These are phyloP conservation scores for Drosophila vallismaia DNA, from an alignment of 2,888 invertebrate species.

Conservation along the genomic window DNA sequence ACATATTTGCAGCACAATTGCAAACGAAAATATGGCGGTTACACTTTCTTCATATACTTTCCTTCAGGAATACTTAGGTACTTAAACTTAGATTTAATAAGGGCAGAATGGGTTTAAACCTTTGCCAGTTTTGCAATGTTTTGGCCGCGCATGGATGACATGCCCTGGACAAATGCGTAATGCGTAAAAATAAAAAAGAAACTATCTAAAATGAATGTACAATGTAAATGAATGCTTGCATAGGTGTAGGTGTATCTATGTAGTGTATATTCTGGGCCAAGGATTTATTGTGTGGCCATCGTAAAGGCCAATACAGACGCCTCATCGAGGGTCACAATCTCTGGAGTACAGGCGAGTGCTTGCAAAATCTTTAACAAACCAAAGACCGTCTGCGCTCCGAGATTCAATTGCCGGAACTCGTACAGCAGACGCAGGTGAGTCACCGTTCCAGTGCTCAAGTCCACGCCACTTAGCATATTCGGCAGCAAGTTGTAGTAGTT, in stretches of 20 bases:
- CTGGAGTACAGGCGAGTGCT: slow-evolving; percentile 41
- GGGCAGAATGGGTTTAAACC: not conserved
- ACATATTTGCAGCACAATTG: slow-evolving; percentile 6
- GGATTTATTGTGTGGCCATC: slow-evolving; percentile 14
- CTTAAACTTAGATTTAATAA: not conserved
- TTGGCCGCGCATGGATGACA: not conserved
- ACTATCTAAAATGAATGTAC: not conserved
- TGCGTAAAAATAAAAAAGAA: not conserved
- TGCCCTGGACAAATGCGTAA: not conserved
- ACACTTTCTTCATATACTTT: not conserved
- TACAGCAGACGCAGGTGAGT: slow-evolving; percentile 80
- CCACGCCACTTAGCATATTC: slow-evolving; percentile 78
- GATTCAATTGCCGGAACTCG: slow-evolving; percentile 79
- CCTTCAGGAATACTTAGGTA: not conserved
- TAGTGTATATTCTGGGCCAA: not conserved
- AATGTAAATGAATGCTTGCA: not conserved
- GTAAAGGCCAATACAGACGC: slow-evolving; percentile 29
- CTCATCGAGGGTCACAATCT: slow-evolving; percentile 29
- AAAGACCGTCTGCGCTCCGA: slow-evolving; percentile 77
- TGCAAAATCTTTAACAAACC: slow-evolving; percentile 79
- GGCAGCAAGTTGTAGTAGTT: slow-evolving; percentile 81
- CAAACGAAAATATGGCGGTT: not conserved
- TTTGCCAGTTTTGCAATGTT: not conserved
- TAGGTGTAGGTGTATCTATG: not conserved
- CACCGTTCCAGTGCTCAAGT: slow-evolving; percentile 66